Evolutionary conservation across 2,888 invertebrate species (phyloP).

Genomic region (Caenorhabditis sp.): DNA sequence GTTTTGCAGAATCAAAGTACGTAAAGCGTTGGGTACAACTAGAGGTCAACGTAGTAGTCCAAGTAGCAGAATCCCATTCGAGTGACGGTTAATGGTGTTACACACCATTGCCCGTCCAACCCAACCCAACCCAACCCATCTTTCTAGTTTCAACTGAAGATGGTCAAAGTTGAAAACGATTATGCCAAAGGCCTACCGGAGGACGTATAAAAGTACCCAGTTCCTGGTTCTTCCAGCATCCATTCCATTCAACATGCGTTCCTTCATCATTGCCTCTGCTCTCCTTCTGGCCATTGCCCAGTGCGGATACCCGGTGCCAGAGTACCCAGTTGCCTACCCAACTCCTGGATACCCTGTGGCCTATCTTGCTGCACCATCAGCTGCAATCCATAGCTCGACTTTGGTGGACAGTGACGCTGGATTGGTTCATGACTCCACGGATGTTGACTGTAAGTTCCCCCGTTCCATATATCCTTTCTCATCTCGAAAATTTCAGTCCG

Average conservation of each 20-base stretch:
- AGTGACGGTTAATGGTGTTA: too few relatives aligned
- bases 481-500: too few relatives aligned
- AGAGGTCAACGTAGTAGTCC: too few relatives aligned
- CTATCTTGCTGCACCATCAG: not conserved
- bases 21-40: too few relatives aligned
- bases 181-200: too few relatives aligned
- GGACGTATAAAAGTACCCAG: too few relatives aligned
- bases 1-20: too few relatives aligned
- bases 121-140: not conserved
- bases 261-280: slow-evolving; percentile 20
- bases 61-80: too few relatives aligned
- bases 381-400: not conserved
- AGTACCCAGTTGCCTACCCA: slow-evolving; percentile 2
- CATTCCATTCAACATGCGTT: slow-evolving; percentile 17
- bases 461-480: not conserved
- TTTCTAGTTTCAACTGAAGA: slow-evolving; percentile 7
- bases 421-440: not conserved
- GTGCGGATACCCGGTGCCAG: slow-evolving; percentile 28
- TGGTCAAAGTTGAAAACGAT: slow-evolving; percentile 5
- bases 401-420: not conserved
- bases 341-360: slow-evolving; percentile 4
- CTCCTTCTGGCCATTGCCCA: slow-evolving; percentile 16
- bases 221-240: too few relatives aligned
- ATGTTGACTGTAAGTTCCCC: not conserved
- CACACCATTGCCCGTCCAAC: not conserved